Evolutionary conservation across 2,113 vertebrate species (phyloP).

Genomic region (Datnioides undecimradiatus): DNA sequence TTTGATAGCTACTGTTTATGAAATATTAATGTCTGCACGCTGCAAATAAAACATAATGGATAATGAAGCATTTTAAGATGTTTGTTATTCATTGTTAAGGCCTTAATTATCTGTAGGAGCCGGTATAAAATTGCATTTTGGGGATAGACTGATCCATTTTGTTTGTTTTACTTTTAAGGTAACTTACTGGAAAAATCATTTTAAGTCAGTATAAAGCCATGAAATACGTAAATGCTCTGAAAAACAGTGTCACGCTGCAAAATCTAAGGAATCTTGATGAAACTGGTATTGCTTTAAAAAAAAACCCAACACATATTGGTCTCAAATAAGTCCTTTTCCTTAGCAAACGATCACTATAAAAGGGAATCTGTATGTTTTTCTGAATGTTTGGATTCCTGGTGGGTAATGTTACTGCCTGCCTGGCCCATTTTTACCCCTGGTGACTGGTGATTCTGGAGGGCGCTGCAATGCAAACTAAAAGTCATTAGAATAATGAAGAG

Average conservation of each 20-base stretch:
- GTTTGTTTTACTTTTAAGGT: background rate
- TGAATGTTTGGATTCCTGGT: background rate
- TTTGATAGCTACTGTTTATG: background rate
- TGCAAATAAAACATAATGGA: background rate
- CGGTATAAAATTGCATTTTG: background rate
- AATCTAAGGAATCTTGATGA: background rate
- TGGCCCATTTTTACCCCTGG: background rate
- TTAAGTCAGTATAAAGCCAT: background rate
- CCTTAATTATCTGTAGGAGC: background rate
- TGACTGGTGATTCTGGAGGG: constrained; percentile 23
- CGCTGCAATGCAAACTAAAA: constrained; percentile 23
- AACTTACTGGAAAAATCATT: no score
- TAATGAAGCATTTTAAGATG: background rate
- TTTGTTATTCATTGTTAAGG: background rate
- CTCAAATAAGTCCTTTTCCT: background rate
- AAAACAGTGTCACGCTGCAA: background rate
- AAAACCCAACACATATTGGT: background rate
- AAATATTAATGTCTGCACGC: background rate
- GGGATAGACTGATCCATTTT: background rate
- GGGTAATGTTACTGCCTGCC: background rate
- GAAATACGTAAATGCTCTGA: background rate
- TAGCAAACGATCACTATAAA: background rate
- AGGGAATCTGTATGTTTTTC: background rate
- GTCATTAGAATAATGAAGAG: constrained; percentile 52
- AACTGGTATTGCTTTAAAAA: background rate